Percentiles rank a stretch among this genome's conserved stretches.
These are phyloP conservation scores for Dorcus hopei DNA, from an alignment of 2,888 invertebrate genomes.

Conservation along the genomic window DNA sequence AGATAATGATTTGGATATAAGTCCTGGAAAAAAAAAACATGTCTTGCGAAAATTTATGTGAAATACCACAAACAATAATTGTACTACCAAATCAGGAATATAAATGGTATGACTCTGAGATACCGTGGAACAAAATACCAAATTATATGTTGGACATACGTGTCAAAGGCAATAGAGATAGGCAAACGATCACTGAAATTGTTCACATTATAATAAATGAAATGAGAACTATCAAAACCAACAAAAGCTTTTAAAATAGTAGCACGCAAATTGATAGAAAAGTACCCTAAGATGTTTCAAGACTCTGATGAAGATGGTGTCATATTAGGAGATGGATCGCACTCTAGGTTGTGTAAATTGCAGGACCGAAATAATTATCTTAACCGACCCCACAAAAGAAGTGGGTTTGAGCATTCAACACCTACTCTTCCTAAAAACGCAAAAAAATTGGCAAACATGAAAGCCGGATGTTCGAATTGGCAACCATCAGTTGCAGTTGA, in stretches of 20 bases:
- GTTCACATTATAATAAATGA: conserved; percentile 23
- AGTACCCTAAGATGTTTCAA: conserved; percentile 27
- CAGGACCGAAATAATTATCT: conserved; percentile 27
- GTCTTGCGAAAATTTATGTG: no score
- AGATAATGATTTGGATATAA: no score
- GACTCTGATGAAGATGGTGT: conserved; percentile 29
- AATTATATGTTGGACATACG: conserved; percentile 12
- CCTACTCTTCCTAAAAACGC: no score
- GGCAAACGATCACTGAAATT: conserved; percentile 15
- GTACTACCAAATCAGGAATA: background rate
- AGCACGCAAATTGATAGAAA: conserved; percentile 23
- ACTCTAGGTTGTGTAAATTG: conserved; percentile 24
- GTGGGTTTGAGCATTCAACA: background rate
- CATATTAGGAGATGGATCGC: conserved; percentile 25
- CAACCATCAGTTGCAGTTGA: background rate
- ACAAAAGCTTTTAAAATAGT: conserved; percentile 24
- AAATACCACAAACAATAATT: no score
- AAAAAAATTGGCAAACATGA: background rate
- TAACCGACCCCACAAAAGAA: conserved; percentile 25
- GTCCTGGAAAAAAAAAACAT: no score
- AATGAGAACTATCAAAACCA: conserved; percentile 21
- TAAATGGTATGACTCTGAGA: conserved; percentile 17
- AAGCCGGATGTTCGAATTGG: conserved; percentile 18
- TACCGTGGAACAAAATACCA: conserved; percentile 20
- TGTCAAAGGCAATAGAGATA: conserved; percentile 14